phyloP scores from a whole-genome alignment of 2,113 vertebrate genomes.

The Chauna torquata region DNA sequence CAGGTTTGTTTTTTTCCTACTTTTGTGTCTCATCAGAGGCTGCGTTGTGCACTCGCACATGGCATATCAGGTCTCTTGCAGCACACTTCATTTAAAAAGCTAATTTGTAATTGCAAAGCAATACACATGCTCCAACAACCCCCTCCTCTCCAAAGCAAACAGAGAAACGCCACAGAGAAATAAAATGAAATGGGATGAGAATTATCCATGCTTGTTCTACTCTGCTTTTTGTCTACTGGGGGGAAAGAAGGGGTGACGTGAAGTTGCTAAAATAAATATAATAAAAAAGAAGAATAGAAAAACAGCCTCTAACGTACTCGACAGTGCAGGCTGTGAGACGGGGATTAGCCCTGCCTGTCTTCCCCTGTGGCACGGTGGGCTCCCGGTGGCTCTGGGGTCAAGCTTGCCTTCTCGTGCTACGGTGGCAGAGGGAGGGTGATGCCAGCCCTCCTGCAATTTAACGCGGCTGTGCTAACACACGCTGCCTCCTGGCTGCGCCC shows the following conservation, averaged over 20 bases:
- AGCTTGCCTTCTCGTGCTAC: background rate
- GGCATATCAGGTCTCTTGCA: conserved; percentile 55
- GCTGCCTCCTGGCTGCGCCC: background rate
- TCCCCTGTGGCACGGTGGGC: background rate
- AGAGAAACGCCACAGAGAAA: conserved; percentile 55
- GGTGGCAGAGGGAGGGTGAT: background rate
- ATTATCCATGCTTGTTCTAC: conserved; percentile 47
- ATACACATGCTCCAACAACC: conserved; percentile 55
- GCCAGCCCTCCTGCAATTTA: background rate
- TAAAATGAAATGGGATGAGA: conserved; percentile 52
- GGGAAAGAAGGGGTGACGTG: background rate
- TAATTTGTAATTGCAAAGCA: conserved; percentile 70
- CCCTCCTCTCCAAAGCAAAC: conserved; percentile 65
- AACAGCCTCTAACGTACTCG: background rate
- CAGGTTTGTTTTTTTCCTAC: background rate
- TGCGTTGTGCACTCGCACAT: background rate
- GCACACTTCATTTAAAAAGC: conserved; percentile 69
- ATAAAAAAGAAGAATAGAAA: background rate
- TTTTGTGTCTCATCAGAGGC: conserved; percentile 21
- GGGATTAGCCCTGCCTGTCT: background rate
- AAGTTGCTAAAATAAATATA: conserved; percentile 31
- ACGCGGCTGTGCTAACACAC: rapidly evolving
- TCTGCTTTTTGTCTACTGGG: background rate
- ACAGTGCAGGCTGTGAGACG: background rate
- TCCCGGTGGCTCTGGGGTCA: background rate